These are phyloP conservation scores for Mustelus asterias DNA, from an alignment of 2,113 vertebrate genomes.

Conservation along the genomic window DNA sequence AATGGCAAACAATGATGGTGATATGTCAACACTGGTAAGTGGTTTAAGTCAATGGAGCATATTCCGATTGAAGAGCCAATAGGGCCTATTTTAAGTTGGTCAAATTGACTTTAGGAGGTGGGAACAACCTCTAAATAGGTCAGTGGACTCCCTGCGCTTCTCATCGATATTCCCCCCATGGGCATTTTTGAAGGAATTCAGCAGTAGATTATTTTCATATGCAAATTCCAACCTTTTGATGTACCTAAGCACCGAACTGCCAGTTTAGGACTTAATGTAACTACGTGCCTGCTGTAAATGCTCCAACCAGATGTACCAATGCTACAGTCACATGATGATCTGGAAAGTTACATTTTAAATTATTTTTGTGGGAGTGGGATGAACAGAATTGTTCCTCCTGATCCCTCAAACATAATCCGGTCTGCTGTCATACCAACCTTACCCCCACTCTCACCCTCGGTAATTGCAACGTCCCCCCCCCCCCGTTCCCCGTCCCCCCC, in stretches of 20 bases:
- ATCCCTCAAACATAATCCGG: neutral
- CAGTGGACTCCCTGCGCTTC: neutral
- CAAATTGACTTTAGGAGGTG: neutral
- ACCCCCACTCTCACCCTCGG: neutral
- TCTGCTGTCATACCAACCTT: no score
- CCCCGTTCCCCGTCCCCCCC: no score
- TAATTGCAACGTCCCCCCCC: neutral
- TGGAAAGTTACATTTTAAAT: neutral
- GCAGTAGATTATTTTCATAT: neutral
- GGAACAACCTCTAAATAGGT: neutral
- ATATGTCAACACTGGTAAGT: slow-evolving; percentile 56
- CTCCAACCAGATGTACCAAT: neutral
- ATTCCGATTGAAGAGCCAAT: neutral
- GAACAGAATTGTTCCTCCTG: neutral
- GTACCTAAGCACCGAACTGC: neutral
- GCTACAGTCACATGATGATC: neutral
- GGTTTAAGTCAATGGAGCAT: neutral
- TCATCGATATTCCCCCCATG: neutral
- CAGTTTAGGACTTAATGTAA: neutral
- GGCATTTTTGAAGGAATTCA: neutral
- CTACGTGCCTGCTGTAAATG: neutral
- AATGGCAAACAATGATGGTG: slow-evolving; percentile 63
- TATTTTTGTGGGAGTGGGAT: neutral
- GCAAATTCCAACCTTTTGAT: neutral
- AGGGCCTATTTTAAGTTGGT: neutral